A percentile compares a stretch with the other conserved stretches of the same genome.
These are phyloP conservation scores for Drosophila putrida DNA, from an alignment of 2,888 invertebrate genomes.

Conservation along the genomic window DNA sequence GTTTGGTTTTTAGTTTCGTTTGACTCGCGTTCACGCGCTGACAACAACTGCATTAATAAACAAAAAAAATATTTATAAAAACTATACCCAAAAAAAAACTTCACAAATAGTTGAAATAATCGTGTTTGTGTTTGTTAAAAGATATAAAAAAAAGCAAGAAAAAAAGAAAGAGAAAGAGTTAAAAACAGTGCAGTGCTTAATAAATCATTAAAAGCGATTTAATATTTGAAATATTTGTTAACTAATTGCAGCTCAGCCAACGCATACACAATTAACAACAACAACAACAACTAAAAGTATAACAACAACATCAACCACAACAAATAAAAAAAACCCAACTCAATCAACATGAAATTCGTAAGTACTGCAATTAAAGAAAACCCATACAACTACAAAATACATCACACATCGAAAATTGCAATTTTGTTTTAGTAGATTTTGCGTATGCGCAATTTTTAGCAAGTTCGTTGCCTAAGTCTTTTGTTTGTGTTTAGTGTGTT, in stretches of 20 bases:
- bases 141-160: neutral
- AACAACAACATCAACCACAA: constrained; percentile 1
- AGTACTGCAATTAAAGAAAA: constrained; percentile 51
- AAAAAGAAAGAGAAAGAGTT: neutral
- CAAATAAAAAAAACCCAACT: constrained; percentile 35
- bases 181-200: constrained; percentile 57
- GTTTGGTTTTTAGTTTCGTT: constrained; percentile 43
- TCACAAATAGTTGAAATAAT: constrained; percentile 6
- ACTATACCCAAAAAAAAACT: constrained; percentile 25
- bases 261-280: constrained; percentile 15
- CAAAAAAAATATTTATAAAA: constrained; percentile 4
- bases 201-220: constrained; percentile 51
- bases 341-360: constrained; percentile 77
- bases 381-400: constrained; percentile 17
- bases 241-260: constrained; percentile 70
- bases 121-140: constrained; percentile 6
- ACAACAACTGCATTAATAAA: constrained; percentile 20
- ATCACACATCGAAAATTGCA: constrained; percentile 14
- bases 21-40: constrained; percentile 44
- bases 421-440: constrained; percentile 23
- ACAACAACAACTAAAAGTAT: constrained; percentile 11
- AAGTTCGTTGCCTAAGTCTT: constrained; percentile 74
- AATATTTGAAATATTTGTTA: constrained; percentile 73
- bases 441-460: constrained; percentile 44
- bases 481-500: constrained; percentile 40